phyloP scores from a whole-genome alignment of 2,888 invertebrate genomes.

The Cryptocephalus primarius region DNA sequence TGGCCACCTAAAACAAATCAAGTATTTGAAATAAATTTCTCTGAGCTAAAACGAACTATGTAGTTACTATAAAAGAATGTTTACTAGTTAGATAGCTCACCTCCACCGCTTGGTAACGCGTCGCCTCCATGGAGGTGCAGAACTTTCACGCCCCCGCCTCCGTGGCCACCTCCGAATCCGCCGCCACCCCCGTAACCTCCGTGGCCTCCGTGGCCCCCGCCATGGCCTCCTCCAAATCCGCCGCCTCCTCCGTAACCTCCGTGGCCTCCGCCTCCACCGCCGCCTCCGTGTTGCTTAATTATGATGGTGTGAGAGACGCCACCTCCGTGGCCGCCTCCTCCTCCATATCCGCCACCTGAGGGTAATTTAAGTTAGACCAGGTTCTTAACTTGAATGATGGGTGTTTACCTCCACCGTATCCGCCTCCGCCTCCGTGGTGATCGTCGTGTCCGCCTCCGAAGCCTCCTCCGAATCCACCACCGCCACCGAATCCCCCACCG shows the following conservation, averaged over 20 bases:
- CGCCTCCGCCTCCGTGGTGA: constrained; percentile 4
- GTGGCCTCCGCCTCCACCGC: constrained; percentile 1
- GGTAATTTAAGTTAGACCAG: neutral
- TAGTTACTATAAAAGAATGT: too few species aligned
- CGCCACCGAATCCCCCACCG: neutral
- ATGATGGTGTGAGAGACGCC: constrained; percentile 5
- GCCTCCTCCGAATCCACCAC: constrained; percentile 1
- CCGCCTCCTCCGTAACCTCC: constrained; percentile 5
- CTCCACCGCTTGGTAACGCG: constrained; percentile 2
- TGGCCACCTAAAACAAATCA: neutral
- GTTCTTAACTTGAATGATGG: constrained; percentile 2
- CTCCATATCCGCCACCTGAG: constrained; percentile 2
- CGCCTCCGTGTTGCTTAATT: neutral
- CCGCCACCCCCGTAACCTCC: constrained; percentile 1
- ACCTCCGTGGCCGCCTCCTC: constrained; percentile 3
- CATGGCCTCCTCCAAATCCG: constrained; percentile 4
- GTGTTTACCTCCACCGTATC: constrained; percentile 3
- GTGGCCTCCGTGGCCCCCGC: constrained; percentile 1
- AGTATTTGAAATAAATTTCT: neutral
- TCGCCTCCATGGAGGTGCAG: constrained; percentile 4
- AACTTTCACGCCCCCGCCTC: neutral
- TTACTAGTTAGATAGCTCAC: too few species aligned
- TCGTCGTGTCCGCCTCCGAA: constrained; percentile 5
- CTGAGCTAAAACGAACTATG: neutral
- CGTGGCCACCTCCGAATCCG: constrained; percentile 1